These are phyloP conservation scores for Parascotia fuliginaria DNA, from an alignment of 2,888 invertebrate genomes.

Conservation along the genomic window DNA sequence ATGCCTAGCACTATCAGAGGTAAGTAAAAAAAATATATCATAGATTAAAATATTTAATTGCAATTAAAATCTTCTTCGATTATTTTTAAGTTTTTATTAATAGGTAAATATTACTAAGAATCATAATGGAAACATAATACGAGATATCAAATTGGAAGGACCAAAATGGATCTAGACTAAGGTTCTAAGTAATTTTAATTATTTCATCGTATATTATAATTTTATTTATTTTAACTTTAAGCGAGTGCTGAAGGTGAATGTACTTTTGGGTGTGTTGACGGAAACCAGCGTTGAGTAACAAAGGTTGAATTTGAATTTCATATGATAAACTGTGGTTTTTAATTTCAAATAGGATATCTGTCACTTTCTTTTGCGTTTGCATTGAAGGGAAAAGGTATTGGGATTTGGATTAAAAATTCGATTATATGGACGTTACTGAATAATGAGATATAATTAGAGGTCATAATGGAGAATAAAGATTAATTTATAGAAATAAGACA, in stretches of 20 bases:
- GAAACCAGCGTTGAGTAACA: slow-evolving; percentile 50
- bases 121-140: slow-evolving; percentile 23
- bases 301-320: slow-evolving; percentile 64
- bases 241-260: slow-evolving; percentile 55
- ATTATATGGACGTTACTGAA: too few relatives aligned
- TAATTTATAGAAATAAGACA: too few relatives aligned
- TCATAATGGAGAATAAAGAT: too few relatives aligned
- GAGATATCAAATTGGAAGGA: slow-evolving; percentile 6
- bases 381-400: not conserved
- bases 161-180: slow-evolving; percentile 1
- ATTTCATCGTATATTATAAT: slow-evolving; percentile 1
- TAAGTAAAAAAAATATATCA: slow-evolving; percentile 52
- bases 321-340: slow-evolving; percentile 46
- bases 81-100: too few relatives aligned
- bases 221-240: slow-evolving; percentile 8
- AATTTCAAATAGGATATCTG: slow-evolving; percentile 52
- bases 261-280: slow-evolving; percentile 64
- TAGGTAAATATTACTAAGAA: slow-evolving; percentile 6
- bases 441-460: too few relatives aligned
- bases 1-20: slow-evolving; percentile 85
- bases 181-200: too few relatives aligned
- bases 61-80: too few relatives aligned
- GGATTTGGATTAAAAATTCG: not conserved
- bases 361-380: slow-evolving; percentile 52
- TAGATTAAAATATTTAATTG: not conserved